Evolutionary conservation across 2,113 vertebrate genomes (phyloP), one percentile per base, ranked within the genome.

Genomic region (Callospermophilus lateralis): DNA sequence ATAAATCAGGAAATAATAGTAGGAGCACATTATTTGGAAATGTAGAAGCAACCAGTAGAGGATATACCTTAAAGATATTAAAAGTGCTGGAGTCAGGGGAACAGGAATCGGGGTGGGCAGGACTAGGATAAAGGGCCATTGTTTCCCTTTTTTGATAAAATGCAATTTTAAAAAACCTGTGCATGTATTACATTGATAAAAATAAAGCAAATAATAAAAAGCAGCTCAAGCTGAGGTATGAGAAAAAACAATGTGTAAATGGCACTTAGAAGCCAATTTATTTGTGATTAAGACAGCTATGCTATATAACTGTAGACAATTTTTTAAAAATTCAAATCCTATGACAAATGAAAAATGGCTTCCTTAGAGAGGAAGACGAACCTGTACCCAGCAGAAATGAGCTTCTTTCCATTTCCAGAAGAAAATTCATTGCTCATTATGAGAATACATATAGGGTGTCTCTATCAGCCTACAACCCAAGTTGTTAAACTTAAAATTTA

Each of bases 331-430:
- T 92, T 86, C 53, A 80, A 96, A 84, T 93, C 45, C 39, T 89
- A n/a, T 97, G 95, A 88, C 93, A 97, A 95, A 95, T 97, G 96
- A 98, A 97, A 96, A 96, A 95, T 94, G 93, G 80, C 77, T 93
- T 95, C 61, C 90, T 97, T 95, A 90, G 96, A 94, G 81, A 96
- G 94, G 81, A 95, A 96, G 94, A 89, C 83, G 73, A 96, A 90
- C 37, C 51, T 51, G 76, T 45, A n/a, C 72, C 48, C 24, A 7
- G 55, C 28, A 95, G 84, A 94, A 96, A 73, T 84, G 79, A 94
- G 92, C 90, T 95, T 65, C 79, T 87, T 61, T 77, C 89, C 45
- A 67, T 93, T 94, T 97, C 67, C 77, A 93, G 92, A 89, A 93
- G 84, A 96, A 97, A 97, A 92, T 98, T 90, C 94, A 93, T 89